These are phyloP conservation scores for Bemisia tabaci DNA, from an alignment of 1,140 invertebrate genomes.

Conservation along the genomic window DNA sequence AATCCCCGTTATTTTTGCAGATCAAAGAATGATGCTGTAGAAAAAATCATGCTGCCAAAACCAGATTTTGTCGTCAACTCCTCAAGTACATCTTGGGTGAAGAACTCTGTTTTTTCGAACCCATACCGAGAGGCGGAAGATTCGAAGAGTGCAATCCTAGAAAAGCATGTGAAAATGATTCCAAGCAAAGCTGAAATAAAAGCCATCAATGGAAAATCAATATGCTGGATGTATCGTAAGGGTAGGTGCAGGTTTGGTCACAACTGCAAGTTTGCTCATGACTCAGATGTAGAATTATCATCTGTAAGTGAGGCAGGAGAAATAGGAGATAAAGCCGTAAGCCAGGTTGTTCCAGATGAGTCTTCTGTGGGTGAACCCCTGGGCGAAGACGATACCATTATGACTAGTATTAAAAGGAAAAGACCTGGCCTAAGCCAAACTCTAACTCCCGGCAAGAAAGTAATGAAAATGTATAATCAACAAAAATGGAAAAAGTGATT, in stretches of 20 bases:
- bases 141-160: conserved; percentile 69
- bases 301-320: background rate
- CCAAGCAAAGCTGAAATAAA: conserved; percentile 50
- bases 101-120: conserved; percentile 71
- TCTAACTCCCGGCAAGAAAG: conserved; percentile 71
- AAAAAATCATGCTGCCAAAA: background rate
- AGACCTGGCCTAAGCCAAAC: conserved; percentile 59
- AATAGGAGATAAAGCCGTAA: background rate
- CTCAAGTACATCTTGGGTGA: conserved; percentile 7
- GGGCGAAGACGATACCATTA: background rate
- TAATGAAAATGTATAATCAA: conserved; percentile 57
- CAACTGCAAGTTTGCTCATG: conserved; percentile 85
- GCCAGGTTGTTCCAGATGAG: conserved; percentile 3
- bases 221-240: conserved; percentile 88
- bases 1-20: no score
- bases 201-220: conserved; percentile 72
- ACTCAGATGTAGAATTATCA: conserved; percentile 49
- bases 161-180: conserved; percentile 91
- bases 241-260: conserved; percentile 81
- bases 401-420: conserved; percentile 32
- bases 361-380: conserved; percentile 1
- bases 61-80: background rate
- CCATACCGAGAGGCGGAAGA: conserved; percentile 79
- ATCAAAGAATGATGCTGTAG: no score
- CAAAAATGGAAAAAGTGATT: background rate